Base-by-base conservation (phyloP, 2,888 invertebrate genomes). In the Salpingus planirostris region DNA sequence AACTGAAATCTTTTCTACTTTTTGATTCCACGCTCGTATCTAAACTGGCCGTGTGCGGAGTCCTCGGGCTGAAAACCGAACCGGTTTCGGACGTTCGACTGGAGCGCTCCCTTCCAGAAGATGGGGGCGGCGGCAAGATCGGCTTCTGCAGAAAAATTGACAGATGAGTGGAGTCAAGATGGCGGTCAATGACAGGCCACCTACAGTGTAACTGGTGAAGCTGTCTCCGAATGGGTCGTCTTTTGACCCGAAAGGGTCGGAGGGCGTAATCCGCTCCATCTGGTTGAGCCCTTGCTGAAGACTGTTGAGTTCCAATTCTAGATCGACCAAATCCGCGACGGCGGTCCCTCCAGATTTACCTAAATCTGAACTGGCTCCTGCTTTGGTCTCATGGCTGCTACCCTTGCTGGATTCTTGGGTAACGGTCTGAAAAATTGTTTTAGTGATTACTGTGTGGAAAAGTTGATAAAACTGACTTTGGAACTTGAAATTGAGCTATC, bases 211-310 rank as follows among this genome's bases (percentile, higher is more conserved):
- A 42, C 41, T 55, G 15, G 78, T 76, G 54, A 84, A 84, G 18
- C 82, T 82, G 62, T 84, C 83, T 3, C 82, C 83, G 55, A 81
- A 81, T 1, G 81, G 80, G 68, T 81, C 81, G 30, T 70, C 71
- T 2, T 74, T 67, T 2, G 80, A 74, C 24, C 70, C 69, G 49
- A 68, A 69, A 2, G 73, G 71, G 54, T 78, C 78, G 2, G 75
- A 78, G 5, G 80, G 80, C 2, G 88, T 88, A 18, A 88, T 80
- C 35, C 85, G 77, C 60, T 88, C 88, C 71, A 90, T 87, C 65
- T 90, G 89, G 45, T 85, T 82, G 40, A 90, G 79, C 2, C 90
- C 90, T 46, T 89, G 78, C 57, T 90, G 81, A 50, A 90, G 66
- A 35, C 86, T 88, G 57, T 80, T 85, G 38, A 91, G 67, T 65